Base-by-base conservation (phyloP, 1,140 invertebrate species). In the Drosophila pruinosa region DNA sequence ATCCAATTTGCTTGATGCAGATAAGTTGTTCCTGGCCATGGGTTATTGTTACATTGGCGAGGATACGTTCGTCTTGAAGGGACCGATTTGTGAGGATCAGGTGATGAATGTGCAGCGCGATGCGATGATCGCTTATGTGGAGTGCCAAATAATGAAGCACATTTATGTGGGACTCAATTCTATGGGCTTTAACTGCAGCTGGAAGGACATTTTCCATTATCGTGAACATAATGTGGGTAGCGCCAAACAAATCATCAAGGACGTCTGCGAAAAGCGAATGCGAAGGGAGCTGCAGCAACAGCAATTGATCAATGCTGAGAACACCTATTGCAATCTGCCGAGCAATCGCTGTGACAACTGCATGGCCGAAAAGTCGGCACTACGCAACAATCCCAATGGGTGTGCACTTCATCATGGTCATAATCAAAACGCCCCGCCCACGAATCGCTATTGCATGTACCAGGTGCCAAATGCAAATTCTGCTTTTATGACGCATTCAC, bases 51-150 rank as follows among this genome's bases (percentile, higher is more conserved):
- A 73, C 39, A 34, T 83, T 21, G 92, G 94, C 24, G 91, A 92
- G 26, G 89, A 92, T 41, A 92, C 92, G 8, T 91, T 93, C 47
- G 86, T 93, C 0, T 91, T 96, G 2, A 94, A 96, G 48, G 94
- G 93, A 2, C 95, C 96, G 2, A 94, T 96, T 31, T 96, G 97
- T 91, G 95, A 95, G 0, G 96, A 97, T 89, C 94, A 94, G 90
- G 95, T 97, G 1, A 94, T 95, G 1, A 94, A 93, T 57, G 94
- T 97, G 0, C 96, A 96, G 4, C 92, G 95, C 41, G 96, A 98
- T 91, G 96, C 96, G 2, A 93, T 97, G 64, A 94, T 97, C n/a
- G 97, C 97, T 15, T 96, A 96, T 91, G 96, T 96, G 34, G 97
- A 98, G 92, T 97, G 96, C 88, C 95, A 97, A 93, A 94, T 95